Evolutionary conservation across 2,888 invertebrate genomes (phyloP).

Genomic region (Tenthredo amoena): DNA sequence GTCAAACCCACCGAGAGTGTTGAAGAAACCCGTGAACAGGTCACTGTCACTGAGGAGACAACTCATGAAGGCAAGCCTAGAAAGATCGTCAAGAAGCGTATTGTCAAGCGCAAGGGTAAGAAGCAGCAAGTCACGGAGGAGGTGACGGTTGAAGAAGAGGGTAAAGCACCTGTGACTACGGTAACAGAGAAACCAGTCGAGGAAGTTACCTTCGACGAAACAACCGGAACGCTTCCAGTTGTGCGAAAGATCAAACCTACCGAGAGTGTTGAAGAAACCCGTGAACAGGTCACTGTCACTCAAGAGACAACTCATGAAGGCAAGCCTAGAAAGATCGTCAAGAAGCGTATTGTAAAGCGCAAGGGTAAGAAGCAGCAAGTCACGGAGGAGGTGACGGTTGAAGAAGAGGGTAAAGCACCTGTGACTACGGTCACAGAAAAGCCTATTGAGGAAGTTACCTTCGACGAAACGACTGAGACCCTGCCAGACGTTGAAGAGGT

Average conservation of each 20-base stretch:
- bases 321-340: conserved; percentile 69
- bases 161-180: conserved; percentile 71
- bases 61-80: conserved; percentile 68
- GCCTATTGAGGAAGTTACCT: conserved; percentile 67
- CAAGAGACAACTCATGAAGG: conserved; percentile 60
- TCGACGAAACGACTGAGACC: conserved; percentile 59
- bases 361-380: conserved; percentile 67
- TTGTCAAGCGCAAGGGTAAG: conserved; percentile 31
- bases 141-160: conserved; percentile 71
- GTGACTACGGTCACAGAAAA: conserved; percentile 67
- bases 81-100: conserved; percentile 55
- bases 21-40: conserved; percentile 73
- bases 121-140: conserved; percentile 64
- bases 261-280: conserved; percentile 67
- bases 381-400: conserved; percentile 77
- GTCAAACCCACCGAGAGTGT: conserved; percentile 56
- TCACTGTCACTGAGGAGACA: conserved; percentile 61
- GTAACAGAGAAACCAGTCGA: conserved; percentile 70
- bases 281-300: conserved; percentile 58
- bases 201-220: conserved; percentile 60
- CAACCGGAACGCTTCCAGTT: conserved; percentile 62
- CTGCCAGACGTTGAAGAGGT: neutral
- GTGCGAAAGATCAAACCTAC: conserved; percentile 60
- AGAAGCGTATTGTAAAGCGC: conserved; percentile 72
- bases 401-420: conserved; percentile 69